Evolutionary conservation across 2,888 invertebrate genomes (phyloP), one percentile per base, ranked within the genome.

Genomic region (Himalopsyche kuldschensis): DNA sequence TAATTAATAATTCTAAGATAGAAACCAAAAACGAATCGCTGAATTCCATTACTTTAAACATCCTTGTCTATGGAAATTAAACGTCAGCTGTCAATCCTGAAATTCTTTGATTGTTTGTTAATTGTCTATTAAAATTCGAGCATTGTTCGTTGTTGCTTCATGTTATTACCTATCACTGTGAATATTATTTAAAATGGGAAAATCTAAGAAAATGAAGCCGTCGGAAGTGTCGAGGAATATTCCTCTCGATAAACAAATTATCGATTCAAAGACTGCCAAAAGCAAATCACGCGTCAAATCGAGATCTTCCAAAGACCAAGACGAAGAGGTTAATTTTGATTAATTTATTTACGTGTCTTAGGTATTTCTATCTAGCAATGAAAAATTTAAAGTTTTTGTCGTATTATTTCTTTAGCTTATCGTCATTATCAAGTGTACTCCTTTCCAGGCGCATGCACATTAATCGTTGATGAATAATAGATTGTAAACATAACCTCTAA

Each of bases 171-270:
- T 27, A 15, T 75, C 10, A 31, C 1, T 6, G n/a, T 31, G 17
- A 55, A 79, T 35, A 63, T 79, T 27, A 17, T 31, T 35, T 8
- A 90, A 88, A 87, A 96, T 97, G 97, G 96, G 96, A 0, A 97
- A 97, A 91, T 92, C 92, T 20, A 95, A 95, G 89, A 95, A 94
- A 89, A 87, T 93, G 15, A 95, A 95, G 89, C 93, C 94, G 0
- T 93, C 94, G 0, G 93, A 93, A 88, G 88, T 90, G 2, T 91
- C 90, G 4, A 91, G 89, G 87, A 93, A 93, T 88, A 89, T 94
- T 63, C 92, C 94, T 3, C 91, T 97, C 81, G 95, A 95, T 27
- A 94, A 96, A 87, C 96, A 97, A 89, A 95, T 97, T 83, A 93
- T 94, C 88, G 92, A 93, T 5, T 93, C 93, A 2, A 93, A 93